These are phyloP conservation scores for Allygus modestus DNA, from an alignment of 2,888 invertebrate genomes.

Conservation along the genomic window DNA sequence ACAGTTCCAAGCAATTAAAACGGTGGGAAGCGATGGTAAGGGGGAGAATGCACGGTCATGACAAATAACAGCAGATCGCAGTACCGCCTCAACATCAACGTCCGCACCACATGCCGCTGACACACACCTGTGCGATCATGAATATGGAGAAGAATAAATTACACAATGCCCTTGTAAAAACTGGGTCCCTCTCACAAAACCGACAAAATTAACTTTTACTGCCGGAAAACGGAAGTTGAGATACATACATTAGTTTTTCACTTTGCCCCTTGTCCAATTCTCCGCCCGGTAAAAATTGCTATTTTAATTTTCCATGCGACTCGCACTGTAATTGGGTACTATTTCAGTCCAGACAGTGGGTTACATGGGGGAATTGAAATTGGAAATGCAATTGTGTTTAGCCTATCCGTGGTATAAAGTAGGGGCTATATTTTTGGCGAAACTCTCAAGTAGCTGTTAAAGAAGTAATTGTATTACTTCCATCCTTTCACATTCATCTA, in stretches of 20 bases:
- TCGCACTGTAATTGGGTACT: conserved; percentile 30
- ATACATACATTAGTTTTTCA: conserved; percentile 63
- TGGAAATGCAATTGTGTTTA: conserved; percentile 21
- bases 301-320: conserved; percentile 30
- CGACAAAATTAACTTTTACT: conserved; percentile 58
- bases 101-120: conserved; percentile 26
- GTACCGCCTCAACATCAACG: background rate
- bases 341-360: conserved; percentile 11
- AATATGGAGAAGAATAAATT: conserved; percentile 56
- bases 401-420: background rate
- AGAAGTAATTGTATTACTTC: too few species aligned
- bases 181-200: conserved; percentile 54
- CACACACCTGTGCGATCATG: conserved; percentile 51
- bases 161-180: conserved; percentile 47
- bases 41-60: conserved; percentile 1
- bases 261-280: conserved; percentile 28
- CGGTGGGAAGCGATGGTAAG: too few species aligned
- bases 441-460: too few species aligned
- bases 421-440: background rate
- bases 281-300: conserved; percentile 30
- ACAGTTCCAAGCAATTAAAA: too few species aligned
- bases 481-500: too few species aligned
- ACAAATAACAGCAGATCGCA: background rate
- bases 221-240: conserved; percentile 61
- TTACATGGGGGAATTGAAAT: conserved; percentile 11